Base-by-base conservation (phyloP, 2,113 vertebrate genomes). In the Ceyx melanurus region DNA sequence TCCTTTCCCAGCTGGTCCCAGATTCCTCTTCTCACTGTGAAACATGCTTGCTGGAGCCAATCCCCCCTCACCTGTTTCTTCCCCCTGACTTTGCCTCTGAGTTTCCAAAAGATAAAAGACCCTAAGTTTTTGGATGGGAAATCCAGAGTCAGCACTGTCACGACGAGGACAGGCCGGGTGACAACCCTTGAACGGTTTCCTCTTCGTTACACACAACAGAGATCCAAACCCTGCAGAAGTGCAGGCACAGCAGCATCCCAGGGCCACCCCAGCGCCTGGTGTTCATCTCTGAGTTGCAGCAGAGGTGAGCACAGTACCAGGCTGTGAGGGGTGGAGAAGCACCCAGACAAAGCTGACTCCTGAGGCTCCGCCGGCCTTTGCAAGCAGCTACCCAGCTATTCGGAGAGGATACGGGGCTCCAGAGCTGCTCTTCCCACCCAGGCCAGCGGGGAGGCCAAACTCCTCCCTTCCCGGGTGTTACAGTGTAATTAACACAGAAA, bases 201-300 rank as follows among this genome's bases (percentile, higher is more conserved):
- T 46, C 45, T 28, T 8, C 2, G 1, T 9, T 31, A 35, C 6
- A 3, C 83, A 26, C 58, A n/a, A 15, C 0, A 0, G 29, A 43
- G 73, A 82, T 37, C 29, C 53, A 56, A 31, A 65, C 12, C 40
- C 66, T 20, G 29, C 19, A 9, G 6, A 15, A 2, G 11, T 1
- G 8, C 8, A 10, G 53, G 60, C 12, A 16, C 42, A 6, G 60
- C 46, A 43, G 40, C 2, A 12, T 28, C 10, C 40, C 12, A 1
- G 43, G 50, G 50, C 61, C 43, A n/a, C n/a, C 28, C 50, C 43
- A 3, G 42, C 4, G 50, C 54, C 65, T 37, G 9, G 43, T 4
- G 11, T 8, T 26, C 48, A 37, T 40, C 61, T 16, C 31, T 3
- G 33, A 10, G 23, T 5, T 43, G 37, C 29, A 18, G 57, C 20